Percentiles rank a stretch among this genome's conserved stretches.
Evolutionary conservation across 2,113 vertebrate genomes (phyloP).

Genomic region (Poicephalus meyeri): DNA sequence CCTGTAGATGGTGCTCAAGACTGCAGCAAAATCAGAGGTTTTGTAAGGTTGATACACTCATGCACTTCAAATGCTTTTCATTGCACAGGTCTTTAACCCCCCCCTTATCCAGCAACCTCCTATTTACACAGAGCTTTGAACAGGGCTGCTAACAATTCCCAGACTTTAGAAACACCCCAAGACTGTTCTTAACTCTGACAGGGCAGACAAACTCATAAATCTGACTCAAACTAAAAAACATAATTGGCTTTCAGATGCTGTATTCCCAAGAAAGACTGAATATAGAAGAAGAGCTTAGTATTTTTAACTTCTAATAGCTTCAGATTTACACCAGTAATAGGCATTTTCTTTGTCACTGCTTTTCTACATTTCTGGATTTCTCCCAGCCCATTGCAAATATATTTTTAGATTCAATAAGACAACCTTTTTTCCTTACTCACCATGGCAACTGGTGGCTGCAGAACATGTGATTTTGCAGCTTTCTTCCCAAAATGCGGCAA

Average conservation of each 20-base stretch:
- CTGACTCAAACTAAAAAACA: background rate
- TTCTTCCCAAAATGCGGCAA: background rate
- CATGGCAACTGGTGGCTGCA: slow-evolving; percentile 36
- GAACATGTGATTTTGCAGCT: background rate
- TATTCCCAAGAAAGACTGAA: background rate
- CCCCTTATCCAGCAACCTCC: background rate
- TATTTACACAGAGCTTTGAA: background rate
- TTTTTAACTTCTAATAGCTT: background rate
- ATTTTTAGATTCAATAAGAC: slow-evolving; percentile 17
- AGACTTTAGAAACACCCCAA: background rate
- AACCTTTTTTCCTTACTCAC: slow-evolving; percentile 15
- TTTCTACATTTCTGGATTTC: background rate
- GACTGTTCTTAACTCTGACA: background rate
- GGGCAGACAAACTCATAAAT: background rate
- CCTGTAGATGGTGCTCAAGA: background rate
- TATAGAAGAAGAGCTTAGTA: background rate
- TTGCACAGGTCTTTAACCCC: background rate
- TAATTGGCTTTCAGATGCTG: background rate
- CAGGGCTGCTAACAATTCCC: background rate
- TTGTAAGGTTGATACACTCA: background rate
- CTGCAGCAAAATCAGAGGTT: background rate
- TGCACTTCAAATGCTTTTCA: background rate
- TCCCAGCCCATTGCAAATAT: background rate
- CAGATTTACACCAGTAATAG: background rate
- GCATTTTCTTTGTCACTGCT: background rate